These are phyloP conservation scores for Sardina pilchardus DNA, from an alignment of 2,113 vertebrate species.

Conservation along the genomic window DNA sequence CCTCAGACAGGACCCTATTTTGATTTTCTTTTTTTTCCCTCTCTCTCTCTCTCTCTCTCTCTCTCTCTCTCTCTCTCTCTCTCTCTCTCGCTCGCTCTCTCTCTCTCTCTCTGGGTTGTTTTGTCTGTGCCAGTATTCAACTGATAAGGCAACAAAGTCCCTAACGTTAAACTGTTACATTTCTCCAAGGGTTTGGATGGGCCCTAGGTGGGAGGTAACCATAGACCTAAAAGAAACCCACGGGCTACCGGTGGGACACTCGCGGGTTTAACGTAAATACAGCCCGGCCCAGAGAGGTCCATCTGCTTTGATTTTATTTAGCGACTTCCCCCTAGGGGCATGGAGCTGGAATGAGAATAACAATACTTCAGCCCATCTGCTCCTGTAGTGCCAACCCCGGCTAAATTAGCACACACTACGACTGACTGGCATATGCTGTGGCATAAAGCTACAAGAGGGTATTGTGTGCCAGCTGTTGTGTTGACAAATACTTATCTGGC, in stretches of 20 bases:
- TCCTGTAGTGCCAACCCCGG: constrained; percentile 81
- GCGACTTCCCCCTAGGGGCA: constrained; percentile 84
- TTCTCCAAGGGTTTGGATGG: background rate
- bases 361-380: constrained; percentile 95
- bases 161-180: background rate
- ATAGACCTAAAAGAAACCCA: no score
- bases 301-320: constrained; percentile 96
- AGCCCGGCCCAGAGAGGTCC: constrained; percentile 87
- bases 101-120: no score
- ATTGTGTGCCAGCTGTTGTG: constrained; percentile 93
- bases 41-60: no score
- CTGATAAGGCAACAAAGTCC: background rate
- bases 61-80: no score
- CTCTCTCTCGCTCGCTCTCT: no score
- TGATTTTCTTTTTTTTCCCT: no score
- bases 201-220: constrained; percentile 27
- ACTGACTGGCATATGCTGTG: constrained; percentile 93
- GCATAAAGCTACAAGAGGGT: constrained; percentile 95
- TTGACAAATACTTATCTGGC: constrained; percentile 93
- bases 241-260: constrained; percentile 71
- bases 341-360: constrained; percentile 89
- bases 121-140: background rate
- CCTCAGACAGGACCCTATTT: no score
- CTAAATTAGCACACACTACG: constrained; percentile 93
- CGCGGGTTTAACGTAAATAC: constrained; percentile 82